phyloP scores from a whole-genome alignment of 2,797 vertebrate genomes.

The Alosa sapidissima region DNA sequence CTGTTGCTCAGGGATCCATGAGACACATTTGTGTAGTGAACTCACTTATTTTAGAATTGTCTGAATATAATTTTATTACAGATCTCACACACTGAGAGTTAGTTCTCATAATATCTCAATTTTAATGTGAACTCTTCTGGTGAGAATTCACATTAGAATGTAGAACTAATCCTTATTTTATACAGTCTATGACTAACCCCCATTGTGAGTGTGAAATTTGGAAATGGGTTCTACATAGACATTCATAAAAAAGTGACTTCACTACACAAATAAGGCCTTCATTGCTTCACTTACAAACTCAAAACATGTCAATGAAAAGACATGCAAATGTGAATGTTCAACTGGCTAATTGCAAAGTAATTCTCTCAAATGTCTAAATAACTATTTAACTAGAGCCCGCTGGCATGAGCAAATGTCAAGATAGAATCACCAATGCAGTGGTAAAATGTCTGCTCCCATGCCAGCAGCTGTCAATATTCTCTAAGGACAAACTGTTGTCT shows the following conservation, averaged over 20 bases:
- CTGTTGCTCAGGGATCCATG: not conserved
- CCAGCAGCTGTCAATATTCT: not conserved
- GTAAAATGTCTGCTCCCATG: not conserved
- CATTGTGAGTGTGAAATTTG: too few species aligned
- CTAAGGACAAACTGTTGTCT: not conserved
- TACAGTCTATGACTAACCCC: too few species aligned
- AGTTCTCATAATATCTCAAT: too few species aligned
- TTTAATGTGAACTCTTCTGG: not conserved
- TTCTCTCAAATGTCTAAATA: not conserved
- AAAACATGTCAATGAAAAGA: not conserved
- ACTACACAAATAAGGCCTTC: not conserved
- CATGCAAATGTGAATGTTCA: not conserved
- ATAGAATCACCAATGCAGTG: not conserved
- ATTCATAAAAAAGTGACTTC: not conserved
- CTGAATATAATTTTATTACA: too few species aligned
- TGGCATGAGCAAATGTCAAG: not conserved
- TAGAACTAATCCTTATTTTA: too few species aligned
- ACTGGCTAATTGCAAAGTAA: not conserved
- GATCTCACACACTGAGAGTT: too few species aligned
- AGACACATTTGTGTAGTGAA: not conserved
- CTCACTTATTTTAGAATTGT: too few species aligned
- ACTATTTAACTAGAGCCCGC: not conserved
- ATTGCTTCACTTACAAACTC: not conserved
- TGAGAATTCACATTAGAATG: not conserved
- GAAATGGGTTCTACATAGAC: not conserved